These are phyloP conservation scores for Arizona elegans DNA, from an alignment of 2,113 vertebrate species.

Conservation along the genomic window DNA sequence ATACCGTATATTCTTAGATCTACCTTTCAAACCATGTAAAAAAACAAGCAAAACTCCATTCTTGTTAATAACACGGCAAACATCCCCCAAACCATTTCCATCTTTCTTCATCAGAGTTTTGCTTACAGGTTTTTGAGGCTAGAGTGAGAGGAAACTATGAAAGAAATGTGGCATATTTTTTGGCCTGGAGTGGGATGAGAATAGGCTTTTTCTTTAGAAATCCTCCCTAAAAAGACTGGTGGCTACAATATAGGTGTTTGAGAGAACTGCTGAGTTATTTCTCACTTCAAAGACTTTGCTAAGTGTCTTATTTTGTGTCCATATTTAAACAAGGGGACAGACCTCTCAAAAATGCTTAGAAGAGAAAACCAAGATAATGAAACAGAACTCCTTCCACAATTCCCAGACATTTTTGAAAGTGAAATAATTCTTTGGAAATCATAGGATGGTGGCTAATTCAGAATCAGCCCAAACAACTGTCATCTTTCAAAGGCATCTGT, in stretches of 20 bases:
- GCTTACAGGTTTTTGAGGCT: not conserved
- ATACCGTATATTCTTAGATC: not conserved
- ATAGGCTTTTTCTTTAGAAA: not conserved
- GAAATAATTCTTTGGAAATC: not conserved
- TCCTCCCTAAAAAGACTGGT: not conserved
- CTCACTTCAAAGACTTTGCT: not conserved
- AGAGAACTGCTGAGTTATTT: not conserved
- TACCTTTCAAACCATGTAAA: not conserved
- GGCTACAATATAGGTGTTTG: not conserved
- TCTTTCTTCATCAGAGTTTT: not conserved
- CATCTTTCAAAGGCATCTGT: not conserved
- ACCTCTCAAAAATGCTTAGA: not conserved
- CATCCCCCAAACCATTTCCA: not conserved
- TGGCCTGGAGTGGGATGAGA: not conserved
- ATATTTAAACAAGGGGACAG: not conserved
- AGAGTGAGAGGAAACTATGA: not conserved
- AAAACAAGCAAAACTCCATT: not conserved
- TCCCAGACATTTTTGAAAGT: not conserved
- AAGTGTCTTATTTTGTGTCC: not conserved
- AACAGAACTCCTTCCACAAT: not conserved
- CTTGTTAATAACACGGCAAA: not conserved
- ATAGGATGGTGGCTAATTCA: not conserved
- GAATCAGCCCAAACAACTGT: not conserved
- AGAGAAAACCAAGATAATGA: not conserved
- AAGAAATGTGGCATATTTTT: not conserved